Percentiles rank a stretch among this genome's conserved stretches.
Conservation (phyloP, 1,140 invertebrate species). For the Drosophila leontia region DNA sequence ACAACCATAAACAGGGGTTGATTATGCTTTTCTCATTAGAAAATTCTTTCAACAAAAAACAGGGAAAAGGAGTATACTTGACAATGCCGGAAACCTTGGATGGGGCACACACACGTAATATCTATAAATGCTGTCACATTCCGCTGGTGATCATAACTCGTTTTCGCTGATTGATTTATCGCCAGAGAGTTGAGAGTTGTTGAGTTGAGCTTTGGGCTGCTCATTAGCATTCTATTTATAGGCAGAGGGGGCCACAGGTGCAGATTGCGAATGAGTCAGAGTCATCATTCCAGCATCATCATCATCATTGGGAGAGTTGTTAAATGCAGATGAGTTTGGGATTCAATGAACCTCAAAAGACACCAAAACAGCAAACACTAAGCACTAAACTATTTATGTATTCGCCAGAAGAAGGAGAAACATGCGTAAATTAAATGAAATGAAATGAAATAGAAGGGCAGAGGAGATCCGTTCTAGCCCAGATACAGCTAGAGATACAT, state of each 20-base stretch:
- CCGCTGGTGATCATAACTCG: slow-evolving; percentile 31
- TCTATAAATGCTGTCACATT: slow-evolving; percentile 48
- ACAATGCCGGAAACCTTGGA: slow-evolving; percentile 10
- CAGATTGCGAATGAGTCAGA: slow-evolving; percentile 12
- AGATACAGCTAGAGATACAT: background rate
- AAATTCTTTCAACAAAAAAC: background rate
- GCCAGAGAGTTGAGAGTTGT: background rate
- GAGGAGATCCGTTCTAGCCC: slow-evolving; percentile 52
- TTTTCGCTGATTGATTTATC: slow-evolving; percentile 48
- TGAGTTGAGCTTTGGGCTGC: background rate
- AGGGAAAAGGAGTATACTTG: no score
- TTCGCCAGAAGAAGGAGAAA: slow-evolving; percentile 7
- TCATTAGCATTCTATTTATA: slow-evolving; percentile 46
- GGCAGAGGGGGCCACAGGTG: slow-evolving; percentile 1
- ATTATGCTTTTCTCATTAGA: slow-evolving; percentile 4
- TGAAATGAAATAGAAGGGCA: slow-evolving; percentile 29
- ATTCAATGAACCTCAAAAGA: slow-evolving; percentile 23
- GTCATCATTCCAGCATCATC: slow-evolving; percentile 13
- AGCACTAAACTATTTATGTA: slow-evolving; percentile 32
- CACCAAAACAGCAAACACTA: background rate
- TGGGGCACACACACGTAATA: slow-evolving; percentile 23
- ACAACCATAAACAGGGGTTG: background rate
- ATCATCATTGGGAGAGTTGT: background rate
- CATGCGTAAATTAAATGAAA: slow-evolving; percentile 36
- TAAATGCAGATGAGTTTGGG: slow-evolving; percentile 29